Evolutionary conservation across 2,113 vertebrate species (phyloP).

Genomic region (Gulo gulo): DNA sequence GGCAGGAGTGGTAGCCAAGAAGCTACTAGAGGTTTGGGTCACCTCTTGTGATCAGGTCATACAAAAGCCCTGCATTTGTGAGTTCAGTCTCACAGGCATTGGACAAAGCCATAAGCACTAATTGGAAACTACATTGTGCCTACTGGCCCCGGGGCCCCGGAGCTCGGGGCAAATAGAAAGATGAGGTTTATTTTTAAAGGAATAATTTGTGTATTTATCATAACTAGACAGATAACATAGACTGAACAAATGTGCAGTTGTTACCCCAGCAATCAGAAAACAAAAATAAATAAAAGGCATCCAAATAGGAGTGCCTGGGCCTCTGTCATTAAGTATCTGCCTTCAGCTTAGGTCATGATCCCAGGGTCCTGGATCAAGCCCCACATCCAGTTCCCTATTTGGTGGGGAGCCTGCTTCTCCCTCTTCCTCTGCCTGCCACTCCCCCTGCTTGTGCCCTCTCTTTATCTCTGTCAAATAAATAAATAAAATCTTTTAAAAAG

Average conservation of each 20-base stretch:
- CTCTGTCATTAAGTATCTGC: not conserved
- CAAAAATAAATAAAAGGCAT: not conserved
- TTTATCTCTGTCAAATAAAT: not conserved
- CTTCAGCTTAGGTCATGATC: not conserved
- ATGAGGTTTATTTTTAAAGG: not conserved
- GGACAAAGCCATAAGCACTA: too few species aligned
- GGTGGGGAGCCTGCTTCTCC: not conserved
- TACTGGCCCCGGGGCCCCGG: too few species aligned
- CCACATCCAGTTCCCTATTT: not conserved
- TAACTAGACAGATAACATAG: not conserved
- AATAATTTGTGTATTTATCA: not conserved
- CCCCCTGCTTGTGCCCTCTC: not conserved
- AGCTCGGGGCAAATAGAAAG: too few species aligned
- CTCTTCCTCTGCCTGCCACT: not conserved
- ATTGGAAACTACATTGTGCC: too few species aligned
- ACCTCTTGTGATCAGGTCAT: too few species aligned
- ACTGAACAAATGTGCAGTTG: not conserved
- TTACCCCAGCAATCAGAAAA: not conserved
- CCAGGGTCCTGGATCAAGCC: not conserved
- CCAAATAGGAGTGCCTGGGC: not conserved
- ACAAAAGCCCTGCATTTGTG: too few species aligned
- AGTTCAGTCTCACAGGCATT: too few species aligned
- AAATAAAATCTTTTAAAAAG: not conserved
- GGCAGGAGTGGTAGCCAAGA: too few species aligned
- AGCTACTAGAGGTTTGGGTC: too few species aligned